Conservation (phyloP, 2,888 invertebrate genomes). For the Julus scanicus region DNA sequence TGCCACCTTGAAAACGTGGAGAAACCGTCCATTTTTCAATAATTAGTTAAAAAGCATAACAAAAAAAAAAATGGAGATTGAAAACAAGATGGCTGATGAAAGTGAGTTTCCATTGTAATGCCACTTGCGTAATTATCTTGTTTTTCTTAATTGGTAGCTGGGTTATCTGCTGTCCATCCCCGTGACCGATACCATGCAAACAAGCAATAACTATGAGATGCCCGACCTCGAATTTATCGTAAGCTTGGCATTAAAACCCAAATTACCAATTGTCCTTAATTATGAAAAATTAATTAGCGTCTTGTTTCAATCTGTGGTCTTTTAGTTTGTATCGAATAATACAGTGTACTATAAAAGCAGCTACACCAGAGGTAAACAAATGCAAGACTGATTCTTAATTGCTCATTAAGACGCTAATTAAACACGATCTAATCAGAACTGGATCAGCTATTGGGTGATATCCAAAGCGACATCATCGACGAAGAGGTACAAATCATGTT, state of each 20-base stretch:
- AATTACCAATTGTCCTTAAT: background rate
- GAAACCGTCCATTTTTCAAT: background rate
- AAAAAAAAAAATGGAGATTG: background rate
- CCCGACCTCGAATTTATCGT: constrained; percentile 80
- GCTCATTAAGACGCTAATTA: background rate
- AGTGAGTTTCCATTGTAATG: too few species aligned
- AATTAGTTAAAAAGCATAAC: background rate
- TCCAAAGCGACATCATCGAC: constrained; percentile 79
- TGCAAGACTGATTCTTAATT: constrained; percentile 37
- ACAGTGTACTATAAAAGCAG: constrained; percentile 79
- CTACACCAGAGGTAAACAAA: constrained; percentile 66
- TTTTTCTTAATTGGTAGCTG: constrained; percentile 79
- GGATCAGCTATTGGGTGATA: constrained; percentile 81
- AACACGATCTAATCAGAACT: constrained; percentile 69
- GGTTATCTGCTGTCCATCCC: constrained; percentile 84
- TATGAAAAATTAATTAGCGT: constrained; percentile 13
- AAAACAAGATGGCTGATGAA: background rate
- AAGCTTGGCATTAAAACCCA: constrained; percentile 56
- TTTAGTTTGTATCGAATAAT: constrained; percentile 75
- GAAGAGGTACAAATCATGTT: constrained; percentile 83
- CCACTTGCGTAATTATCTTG: constrained; percentile 68
- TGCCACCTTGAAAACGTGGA: background rate
- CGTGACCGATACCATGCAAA: constrained; percentile 72
- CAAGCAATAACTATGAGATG: constrained; percentile 72
- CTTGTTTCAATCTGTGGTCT: constrained; percentile 57